Base-by-base conservation (phyloP, 2,113 vertebrate species). In the Lepus americanus region DNA sequence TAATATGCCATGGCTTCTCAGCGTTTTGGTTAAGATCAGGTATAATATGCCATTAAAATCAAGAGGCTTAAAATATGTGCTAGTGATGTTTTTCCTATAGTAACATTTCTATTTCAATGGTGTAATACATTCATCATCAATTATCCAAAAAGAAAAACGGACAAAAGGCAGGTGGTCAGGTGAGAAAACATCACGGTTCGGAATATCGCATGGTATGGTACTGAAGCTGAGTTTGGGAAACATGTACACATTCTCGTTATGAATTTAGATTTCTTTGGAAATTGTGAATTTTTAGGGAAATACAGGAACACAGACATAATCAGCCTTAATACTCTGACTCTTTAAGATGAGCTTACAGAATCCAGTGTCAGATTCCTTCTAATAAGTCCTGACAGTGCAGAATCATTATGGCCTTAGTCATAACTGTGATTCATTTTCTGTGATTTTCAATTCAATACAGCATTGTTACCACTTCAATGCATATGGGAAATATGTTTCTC, bases 221-320 rank as follows among this genome's bases (percentile, higher is more conserved):
- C 55, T 83, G 91, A 66, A 20, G 72, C 8, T 72, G 44, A 67
- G 5, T 80, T 84, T 86, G 27, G 44, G 94, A 89, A 76, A 95
- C 70, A 25, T 36, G 51, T 8, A 6, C 53, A 78, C 44, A 79
- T 36, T 49, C 59, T 72, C 25, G 36, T 92, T 90, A 72, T 49
- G 36, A 95, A 90, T 55, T 59, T 83, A 25, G 5, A 67, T 89
- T 74, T 96, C 39, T 84, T 66, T 73, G 80, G 69, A 84, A 87
- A 80, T 61, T 87, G n/a, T 72, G 39, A 89, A 86, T 83, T 92
- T 85, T 92, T 74, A 93, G n/a, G 77, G 27, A 89, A 83, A 77
- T 93, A 11, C 87, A 22, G 66, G 49, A 87, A 87, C 63, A 77
- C 31, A 78, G 63, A 49, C n/a, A 93, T 17, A 85, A 55, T 82